Conservation (phyloP, 2,113 vertebrate genomes). For the Phrynosoma blainvillii region DNA sequence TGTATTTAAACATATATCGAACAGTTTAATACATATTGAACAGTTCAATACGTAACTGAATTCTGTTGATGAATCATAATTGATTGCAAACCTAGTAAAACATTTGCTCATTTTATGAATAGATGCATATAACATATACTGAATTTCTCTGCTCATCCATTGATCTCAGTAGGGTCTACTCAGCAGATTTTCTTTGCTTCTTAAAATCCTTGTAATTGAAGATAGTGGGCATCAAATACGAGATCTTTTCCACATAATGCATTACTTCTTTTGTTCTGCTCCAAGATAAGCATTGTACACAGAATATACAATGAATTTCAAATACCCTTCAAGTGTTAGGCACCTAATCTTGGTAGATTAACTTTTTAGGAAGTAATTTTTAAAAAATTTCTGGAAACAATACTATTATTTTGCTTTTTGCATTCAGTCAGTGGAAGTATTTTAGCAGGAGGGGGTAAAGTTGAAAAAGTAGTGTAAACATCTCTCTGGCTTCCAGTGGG, state of each 20-base stretch:
- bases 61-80: not conserved
- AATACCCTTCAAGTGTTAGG: not conserved
- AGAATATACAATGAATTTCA: not conserved
- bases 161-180: not conserved
- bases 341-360: not conserved
- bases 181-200: not conserved
- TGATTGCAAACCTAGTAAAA: not conserved
- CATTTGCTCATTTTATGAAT: not conserved
- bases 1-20: too few relatives aligned
- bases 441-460: not conserved
- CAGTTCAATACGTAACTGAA: not conserved
- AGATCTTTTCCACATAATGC: not conserved
- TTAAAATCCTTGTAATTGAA: not conserved
- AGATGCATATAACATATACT: not conserved
- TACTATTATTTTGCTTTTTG: not conserved
- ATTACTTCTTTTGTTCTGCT: not conserved
- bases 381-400: not conserved
- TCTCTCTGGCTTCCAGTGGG: not conserved
- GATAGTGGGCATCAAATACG: not conserved
- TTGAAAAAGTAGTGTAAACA: not conserved
- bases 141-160: not conserved
- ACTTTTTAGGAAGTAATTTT: not conserved
- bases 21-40: too few relatives aligned
- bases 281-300: not conserved
- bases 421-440: not conserved